phyloP scores from a whole-genome alignment of 2,888 invertebrate genomes.

The Hirtodrosophila duncani region DNA sequence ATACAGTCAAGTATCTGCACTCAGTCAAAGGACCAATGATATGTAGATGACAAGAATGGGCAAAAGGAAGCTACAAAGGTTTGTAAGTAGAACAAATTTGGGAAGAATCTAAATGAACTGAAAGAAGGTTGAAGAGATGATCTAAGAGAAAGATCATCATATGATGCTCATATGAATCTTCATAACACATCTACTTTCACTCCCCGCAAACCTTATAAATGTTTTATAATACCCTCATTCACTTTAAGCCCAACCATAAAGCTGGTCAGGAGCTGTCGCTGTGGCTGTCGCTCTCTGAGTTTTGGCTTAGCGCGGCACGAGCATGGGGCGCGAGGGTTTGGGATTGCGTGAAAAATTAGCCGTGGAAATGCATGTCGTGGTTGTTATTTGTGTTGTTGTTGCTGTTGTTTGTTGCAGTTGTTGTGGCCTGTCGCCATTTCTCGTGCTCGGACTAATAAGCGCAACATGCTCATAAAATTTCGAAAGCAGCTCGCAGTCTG shows the following conservation, averaged over 20 bases:
- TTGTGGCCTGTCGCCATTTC: slow-evolving; percentile 70
- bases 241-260: slow-evolving; percentile 18
- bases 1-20: no score
- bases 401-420: slow-evolving; percentile 21
- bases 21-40: no score
- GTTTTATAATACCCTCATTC: slow-evolving; percentile 8
- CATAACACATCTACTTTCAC: no score
- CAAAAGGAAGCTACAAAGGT: no score
- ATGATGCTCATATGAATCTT: no score
- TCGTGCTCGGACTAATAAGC: slow-evolving; percentile 64
- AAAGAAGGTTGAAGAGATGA: no score
- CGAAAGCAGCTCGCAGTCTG: slow-evolving; percentile 58
- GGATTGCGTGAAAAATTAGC: slow-evolving; percentile 71
- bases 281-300: slow-evolving; percentile 34
- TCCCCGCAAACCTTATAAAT: neutral
- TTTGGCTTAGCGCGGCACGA: slow-evolving; percentile 12
- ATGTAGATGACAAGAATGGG: no score
- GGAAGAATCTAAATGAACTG: no score
- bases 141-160: no score
- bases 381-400: slow-evolving; percentile 34
- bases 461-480: slow-evolving; percentile 70
- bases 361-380: slow-evolving; percentile 63
- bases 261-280: slow-evolving; percentile 68
- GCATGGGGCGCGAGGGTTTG: slow-evolving; percentile 39
- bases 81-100: no score